Evolutionary conservation across 2,797 vertebrate genomes (phyloP), one percentile per base, ranked within the genome.

Genomic region (Hylomyscus alleni): DNA sequence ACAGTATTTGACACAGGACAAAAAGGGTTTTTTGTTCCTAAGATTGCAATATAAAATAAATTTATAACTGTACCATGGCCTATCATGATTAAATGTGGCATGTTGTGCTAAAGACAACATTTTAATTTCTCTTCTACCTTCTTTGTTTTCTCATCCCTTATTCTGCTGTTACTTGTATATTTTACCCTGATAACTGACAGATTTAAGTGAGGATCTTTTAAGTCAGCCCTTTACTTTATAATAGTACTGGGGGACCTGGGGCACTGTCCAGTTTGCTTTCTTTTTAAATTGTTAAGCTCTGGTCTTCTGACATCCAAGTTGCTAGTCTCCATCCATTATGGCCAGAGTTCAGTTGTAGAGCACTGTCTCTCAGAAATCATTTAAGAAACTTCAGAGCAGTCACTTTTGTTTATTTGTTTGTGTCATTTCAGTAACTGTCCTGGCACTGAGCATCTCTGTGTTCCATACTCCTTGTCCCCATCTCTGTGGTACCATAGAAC

Each of bases 361-460:
- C 52, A 52, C 1, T 65, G 7, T 20, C 15, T 56, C 10, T 86
- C 26, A 60, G 31, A 75, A 58, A 60, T 73, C 37, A 60, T 83
- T 76, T 65, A 4, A 67, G 7, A 85, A 34, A 22, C 24, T 6
- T 60, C 1, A 50, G 12, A 89, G 3, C 37, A 22, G 20, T 22
- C 29, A 24, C 89, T 29, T 54, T 82, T 15, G 73, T n/a, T 80
- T n/a, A 6, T 58, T 24, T 47, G 3, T 12, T 13, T 92, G 17
- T 76, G 92, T 83, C 19, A 90, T 14, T n/a, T 92, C 50, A 94
- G 56, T 78, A 40, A 34, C n/a, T 78, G 19, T 78, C n/a, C 72
- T 31, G 60, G 80, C 22, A 54, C 6, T 15, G 62, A 89, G 9
- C 34, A 37, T 69, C n/a, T 62, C 19, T 26, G 6, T 81, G 4